Evolutionary conservation across 2,797 vertebrate species (phyloP).

Genomic region (Sphenopsis melanotis): DNA sequence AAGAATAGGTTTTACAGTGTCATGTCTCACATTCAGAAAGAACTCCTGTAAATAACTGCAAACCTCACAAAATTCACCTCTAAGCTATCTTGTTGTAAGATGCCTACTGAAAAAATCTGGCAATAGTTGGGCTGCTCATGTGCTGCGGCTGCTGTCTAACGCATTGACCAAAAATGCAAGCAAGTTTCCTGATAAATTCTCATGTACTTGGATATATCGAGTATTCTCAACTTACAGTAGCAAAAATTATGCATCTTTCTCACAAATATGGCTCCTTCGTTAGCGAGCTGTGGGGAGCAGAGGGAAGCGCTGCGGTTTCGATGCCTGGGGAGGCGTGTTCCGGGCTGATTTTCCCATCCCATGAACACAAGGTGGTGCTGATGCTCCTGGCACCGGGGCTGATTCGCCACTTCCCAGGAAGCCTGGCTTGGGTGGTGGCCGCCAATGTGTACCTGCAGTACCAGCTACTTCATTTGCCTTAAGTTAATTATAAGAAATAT

Average conservation of each 20-base stretch:
- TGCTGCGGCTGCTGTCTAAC: background rate
- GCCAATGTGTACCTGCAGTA: background rate
- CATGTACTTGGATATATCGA: background rate
- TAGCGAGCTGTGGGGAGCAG: rapidly evolving
- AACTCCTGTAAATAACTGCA: background rate
- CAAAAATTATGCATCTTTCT: background rate
- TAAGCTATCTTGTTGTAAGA: background rate
- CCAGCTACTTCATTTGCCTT: background rate
- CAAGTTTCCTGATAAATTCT: background rate
- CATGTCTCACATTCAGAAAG: background rate
- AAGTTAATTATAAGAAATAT: background rate
- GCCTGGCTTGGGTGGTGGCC: background rate
- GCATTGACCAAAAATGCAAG: background rate
- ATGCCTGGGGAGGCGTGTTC: background rate
- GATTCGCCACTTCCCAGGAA: background rate
- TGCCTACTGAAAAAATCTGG: background rate
- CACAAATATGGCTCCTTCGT: background rate
- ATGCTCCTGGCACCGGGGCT: conserved; percentile 40
- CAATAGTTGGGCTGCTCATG: rapidly evolving
- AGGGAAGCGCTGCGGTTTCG: background rate
- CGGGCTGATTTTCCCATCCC: background rate
- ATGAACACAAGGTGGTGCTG: conserved; percentile 64
- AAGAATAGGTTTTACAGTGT: background rate
- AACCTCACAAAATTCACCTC: background rate
- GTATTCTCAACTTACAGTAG: background rate